Percentiles rank a stretch among this genome's conserved stretches.
phyloP scores from a whole-genome alignment of 2,797 vertebrate genomes.

The Notolabrus celidotus region DNA sequence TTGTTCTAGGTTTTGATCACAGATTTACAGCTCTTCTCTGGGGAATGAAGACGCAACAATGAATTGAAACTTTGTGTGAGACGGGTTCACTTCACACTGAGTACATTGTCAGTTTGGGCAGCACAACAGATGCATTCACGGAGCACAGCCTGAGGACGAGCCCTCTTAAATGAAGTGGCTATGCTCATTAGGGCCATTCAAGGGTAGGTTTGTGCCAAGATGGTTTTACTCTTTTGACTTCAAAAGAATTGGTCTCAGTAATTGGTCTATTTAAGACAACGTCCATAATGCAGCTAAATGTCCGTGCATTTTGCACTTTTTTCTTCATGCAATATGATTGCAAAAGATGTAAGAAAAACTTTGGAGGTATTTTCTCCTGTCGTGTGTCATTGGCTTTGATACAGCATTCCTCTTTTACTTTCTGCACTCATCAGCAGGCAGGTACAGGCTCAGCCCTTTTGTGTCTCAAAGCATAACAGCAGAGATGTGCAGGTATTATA shows the following conservation, averaged over 20 bases:
- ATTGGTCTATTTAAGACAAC: too few relatives aligned
- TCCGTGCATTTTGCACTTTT: not conserved
- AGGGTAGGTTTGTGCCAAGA: not conserved
- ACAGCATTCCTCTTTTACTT: slow-evolving; percentile 60
- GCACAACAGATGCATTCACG: slow-evolving; percentile 74
- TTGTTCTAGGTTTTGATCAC: slow-evolving; percentile 48
- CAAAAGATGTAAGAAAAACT: slow-evolving; percentile 22
- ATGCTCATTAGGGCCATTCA: slow-evolving; percentile 18
- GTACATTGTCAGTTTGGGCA: slow-evolving; percentile 66
- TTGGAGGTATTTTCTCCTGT: slow-evolving; percentile 28
- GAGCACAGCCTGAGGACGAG: slow-evolving; percentile 45
- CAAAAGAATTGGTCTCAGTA: not conserved
- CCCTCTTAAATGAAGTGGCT: slow-evolving; percentile 46
- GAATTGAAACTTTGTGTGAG: slow-evolving; percentile 68
- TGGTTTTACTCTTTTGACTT: slow-evolving; percentile 2
- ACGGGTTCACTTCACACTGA: slow-evolving; percentile 63
- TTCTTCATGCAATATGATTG: not conserved
- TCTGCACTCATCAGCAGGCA: slow-evolving; percentile 56
- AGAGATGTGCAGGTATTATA: slow-evolving; percentile 32
- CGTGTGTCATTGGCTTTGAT: slow-evolving; percentile 16
- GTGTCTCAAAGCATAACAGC: slow-evolving; percentile 33
- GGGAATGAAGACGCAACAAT: slow-evolving; percentile 62
- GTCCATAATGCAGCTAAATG: not conserved
- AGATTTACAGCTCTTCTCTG: slow-evolving; percentile 50
- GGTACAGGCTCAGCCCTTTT: slow-evolving; percentile 44